These are phyloP conservation scores for Semnopithecus entellus DNA, from an alignment of 2,113 vertebrate genomes.

Conservation along the genomic window DNA sequence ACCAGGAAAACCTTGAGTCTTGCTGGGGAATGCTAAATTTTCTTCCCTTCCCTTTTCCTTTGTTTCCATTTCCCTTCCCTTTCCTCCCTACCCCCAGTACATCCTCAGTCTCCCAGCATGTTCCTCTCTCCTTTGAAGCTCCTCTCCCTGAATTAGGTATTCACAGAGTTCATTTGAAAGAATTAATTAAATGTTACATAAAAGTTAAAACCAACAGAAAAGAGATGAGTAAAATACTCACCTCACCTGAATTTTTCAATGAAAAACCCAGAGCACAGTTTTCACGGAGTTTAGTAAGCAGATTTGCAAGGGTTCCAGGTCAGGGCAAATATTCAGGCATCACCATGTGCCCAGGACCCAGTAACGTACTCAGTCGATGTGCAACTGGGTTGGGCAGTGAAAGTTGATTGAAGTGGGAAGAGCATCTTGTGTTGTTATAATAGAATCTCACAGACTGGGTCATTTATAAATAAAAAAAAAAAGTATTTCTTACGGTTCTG, in stretches of 20 bases:
- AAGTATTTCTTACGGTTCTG: not conserved
- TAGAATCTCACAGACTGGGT: not conserved
- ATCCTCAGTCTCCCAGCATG: not conserved
- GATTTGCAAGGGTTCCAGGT: fast-evolving
- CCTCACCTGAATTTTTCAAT: not conserved
- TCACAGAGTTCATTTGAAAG: not conserved
- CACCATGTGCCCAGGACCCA: fast-evolving
- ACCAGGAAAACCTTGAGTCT: not conserved
- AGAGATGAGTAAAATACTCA: not conserved
- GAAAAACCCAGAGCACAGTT: not conserved
- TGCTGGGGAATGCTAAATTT: not conserved
- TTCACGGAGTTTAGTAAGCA: fast-evolving
- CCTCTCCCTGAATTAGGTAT: not conserved
- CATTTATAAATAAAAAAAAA: not conserved
- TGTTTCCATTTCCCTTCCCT: not conserved
- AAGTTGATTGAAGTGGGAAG: not conserved
- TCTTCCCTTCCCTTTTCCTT: not conserved
- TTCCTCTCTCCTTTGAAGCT: fast-evolving
- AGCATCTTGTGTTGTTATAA: not conserved
- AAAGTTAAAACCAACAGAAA: not conserved
- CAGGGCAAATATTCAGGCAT: no score
- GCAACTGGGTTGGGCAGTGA: not conserved
- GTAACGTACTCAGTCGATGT: fast-evolving
- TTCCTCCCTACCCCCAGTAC: not conserved
- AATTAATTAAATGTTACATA: no score